A percentile compares a stretch with the other conserved stretches of the same genome.
Conservation (phyloP, 2,113 vertebrate species). For the Engystomops pustulosus region DNA sequence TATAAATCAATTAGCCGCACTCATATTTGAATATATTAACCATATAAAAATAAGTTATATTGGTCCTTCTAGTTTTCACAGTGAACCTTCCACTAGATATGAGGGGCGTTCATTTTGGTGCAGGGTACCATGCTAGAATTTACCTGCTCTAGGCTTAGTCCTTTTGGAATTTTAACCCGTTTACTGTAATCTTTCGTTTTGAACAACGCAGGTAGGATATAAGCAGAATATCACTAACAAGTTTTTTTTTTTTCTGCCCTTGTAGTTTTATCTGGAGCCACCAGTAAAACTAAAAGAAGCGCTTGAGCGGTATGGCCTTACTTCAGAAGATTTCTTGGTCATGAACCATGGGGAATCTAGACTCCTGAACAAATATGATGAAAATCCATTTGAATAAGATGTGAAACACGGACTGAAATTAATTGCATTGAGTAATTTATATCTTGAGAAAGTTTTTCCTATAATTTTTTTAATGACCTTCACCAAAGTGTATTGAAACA, state of each 20-base stretch:
- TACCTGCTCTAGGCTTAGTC: no score
- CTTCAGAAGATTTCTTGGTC: slow-evolving; percentile 86
- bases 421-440: slow-evolving; percentile 3
- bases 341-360: slow-evolving; percentile 90
- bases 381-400: slow-evolving; percentile 59
- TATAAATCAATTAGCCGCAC: no score
- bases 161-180: no score
- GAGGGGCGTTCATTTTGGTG: no score
- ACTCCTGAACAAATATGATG: slow-evolving; percentile 70
- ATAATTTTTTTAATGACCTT: background rate
- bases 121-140: no score
- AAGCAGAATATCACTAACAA: background rate
- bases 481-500: slow-evolving; percentile 26
- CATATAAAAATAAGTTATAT: no score
- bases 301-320: slow-evolving; percentile 81
- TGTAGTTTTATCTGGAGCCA: slow-evolving; percentile 92
- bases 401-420: slow-evolving; percentile 66
- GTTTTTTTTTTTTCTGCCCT: slow-evolving; percentile 44
- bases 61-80: no score
- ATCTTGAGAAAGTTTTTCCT: background rate
- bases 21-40: no score
- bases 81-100: no score
- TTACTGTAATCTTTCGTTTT: no score
- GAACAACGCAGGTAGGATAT: no score
- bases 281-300: slow-evolving; percentile 83